phyloP scores from a whole-genome alignment of 2,797 vertebrate genomes.

The Cottoperca gobio region DNA sequence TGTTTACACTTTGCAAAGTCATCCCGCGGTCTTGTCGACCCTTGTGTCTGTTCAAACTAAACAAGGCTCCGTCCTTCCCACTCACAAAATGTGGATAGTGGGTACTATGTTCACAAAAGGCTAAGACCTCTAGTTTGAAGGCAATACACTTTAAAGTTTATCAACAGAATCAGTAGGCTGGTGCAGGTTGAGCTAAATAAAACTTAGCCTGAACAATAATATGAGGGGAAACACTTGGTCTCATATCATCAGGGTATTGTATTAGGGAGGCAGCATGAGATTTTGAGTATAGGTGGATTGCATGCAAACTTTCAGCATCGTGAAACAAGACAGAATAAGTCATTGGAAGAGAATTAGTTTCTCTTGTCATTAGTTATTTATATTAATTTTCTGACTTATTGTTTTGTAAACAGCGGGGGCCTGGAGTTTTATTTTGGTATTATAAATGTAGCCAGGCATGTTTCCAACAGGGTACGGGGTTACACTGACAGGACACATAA shows the following conservation, averaged over 20 bases:
- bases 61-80: neutral
- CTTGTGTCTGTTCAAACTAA: conserved; percentile 2
- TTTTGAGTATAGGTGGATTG: neutral
- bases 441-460: neutral
- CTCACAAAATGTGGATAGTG: neutral
- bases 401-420: neutral
- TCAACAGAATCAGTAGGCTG: conserved; percentile 4
- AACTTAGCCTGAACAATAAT: neutral
- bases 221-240: neutral
- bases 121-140: conserved; percentile 27
- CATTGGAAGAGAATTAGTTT: too few relatives aligned
- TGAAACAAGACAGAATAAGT: neutral
- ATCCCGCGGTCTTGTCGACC: too few relatives aligned
- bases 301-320: neutral
- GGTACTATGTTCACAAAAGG: conserved; percentile 18
- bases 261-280: conserved; percentile 15
- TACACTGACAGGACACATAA: neutral
- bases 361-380: too few relatives aligned
- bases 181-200: neutral
- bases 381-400: neutral
- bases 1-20: too few relatives aligned
- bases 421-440: neutral
- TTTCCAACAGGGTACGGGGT: neutral
- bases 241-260: conserved; percentile 14
- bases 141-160: conserved; percentile 21